Conservation (phyloP, 2,797 vertebrate species). For the Fringilla coelebs region DNA sequence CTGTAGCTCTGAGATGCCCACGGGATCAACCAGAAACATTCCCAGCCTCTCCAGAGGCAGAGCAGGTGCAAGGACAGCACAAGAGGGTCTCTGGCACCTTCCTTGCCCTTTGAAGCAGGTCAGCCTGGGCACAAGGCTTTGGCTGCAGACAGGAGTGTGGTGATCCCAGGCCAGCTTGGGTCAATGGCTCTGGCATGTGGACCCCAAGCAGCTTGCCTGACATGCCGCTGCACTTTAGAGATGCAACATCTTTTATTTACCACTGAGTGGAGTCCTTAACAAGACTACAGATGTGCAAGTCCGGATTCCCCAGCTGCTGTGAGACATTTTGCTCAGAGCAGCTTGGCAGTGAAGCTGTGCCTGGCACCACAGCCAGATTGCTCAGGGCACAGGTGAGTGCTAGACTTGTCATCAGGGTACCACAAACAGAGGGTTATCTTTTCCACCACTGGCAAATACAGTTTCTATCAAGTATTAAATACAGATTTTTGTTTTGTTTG, state of each 20-base stretch:
- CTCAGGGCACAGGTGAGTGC: neutral
- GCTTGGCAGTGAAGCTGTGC: neutral
- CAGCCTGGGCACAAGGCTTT: neutral
- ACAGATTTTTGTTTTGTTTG: neutral
- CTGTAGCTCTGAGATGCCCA: neutral
- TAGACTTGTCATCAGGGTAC: neutral
- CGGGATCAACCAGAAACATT: rapidly evolving
- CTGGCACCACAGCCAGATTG: rapidly evolving
- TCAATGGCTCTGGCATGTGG: neutral
- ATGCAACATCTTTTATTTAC: conserved; percentile 8
- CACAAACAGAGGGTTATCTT: neutral
- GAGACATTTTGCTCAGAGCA: neutral
- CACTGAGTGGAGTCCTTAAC: conserved; percentile 44
- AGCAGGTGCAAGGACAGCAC: neutral
- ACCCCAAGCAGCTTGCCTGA: neutral
- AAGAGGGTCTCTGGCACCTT: rapidly evolving
- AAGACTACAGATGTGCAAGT: neutral
- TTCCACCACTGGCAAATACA: neutral
- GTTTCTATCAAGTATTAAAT: neutral
- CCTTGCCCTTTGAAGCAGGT: neutral
- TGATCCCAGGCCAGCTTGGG: rapidly evolving
- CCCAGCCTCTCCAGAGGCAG: neutral
- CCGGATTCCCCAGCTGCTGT: neutral
- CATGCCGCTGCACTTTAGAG: neutral
- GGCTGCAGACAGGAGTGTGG: neutral